Evolutionary conservation across 2,113 vertebrate genomes (phyloP).

Genomic region (Pavo muticus): DNA sequence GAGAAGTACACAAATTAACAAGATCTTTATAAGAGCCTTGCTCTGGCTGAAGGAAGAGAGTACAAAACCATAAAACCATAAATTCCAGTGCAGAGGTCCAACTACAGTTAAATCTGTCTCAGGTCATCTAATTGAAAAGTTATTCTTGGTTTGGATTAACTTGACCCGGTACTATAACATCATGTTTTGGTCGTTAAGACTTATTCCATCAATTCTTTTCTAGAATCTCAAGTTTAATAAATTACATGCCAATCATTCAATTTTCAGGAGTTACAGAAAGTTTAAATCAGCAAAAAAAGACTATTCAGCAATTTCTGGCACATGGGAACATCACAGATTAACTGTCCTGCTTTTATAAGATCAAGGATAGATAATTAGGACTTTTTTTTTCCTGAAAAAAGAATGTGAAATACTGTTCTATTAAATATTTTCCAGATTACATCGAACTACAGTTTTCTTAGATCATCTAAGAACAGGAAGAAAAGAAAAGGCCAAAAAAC

Average conservation of each 20-base stretch:
- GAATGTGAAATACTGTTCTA: neutral
- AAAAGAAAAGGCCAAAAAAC: neutral
- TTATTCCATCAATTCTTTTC: neutral
- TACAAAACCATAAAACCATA: neutral
- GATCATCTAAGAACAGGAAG: neutral
- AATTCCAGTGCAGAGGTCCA: neutral
- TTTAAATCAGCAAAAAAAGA: neutral
- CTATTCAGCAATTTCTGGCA: neutral
- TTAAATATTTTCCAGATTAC: neutral
- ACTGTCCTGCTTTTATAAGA: neutral
- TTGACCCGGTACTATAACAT: neutral
- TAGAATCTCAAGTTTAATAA: neutral
- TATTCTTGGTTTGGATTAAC: conserved; percentile 5
- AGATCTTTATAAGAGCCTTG: neutral
- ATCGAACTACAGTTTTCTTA: neutral
- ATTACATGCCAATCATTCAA: neutral
- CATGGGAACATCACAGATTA: neutral
- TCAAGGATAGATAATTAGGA: neutral
- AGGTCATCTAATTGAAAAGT: conserved; percentile 5
- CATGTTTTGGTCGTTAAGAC: neutral
- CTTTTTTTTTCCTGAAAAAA: neutral
- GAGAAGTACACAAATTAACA: neutral
- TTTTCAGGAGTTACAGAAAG: neutral
- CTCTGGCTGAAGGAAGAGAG: neutral
- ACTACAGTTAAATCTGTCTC: neutral